These are phyloP conservation scores for Galerucella calmariensis DNA, from an alignment of 2,888 invertebrate species.

Conservation along the genomic window DNA sequence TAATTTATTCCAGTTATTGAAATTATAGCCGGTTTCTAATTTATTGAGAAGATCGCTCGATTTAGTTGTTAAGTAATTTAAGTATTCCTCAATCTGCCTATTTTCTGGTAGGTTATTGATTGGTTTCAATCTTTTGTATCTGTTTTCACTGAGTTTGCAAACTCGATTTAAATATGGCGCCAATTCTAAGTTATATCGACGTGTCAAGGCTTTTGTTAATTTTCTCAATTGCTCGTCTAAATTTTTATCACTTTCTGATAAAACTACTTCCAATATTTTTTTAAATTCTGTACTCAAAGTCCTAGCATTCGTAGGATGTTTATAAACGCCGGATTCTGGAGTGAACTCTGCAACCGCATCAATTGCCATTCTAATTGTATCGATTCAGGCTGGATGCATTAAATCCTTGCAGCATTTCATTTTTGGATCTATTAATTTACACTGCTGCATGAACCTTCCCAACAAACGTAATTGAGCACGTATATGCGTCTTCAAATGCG, in stretches of 20 bases:
- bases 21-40: neutral
- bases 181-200: conserved; percentile 21
- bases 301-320: conserved; percentile 24
- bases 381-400: conserved; percentile 21
- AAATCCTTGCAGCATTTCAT: conserved; percentile 15
- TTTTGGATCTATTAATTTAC: conserved; percentile 12
- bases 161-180: conserved; percentile 22
- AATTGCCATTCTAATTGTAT: conserved; percentile 20
- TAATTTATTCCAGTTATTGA: too few species aligned
- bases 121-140: conserved; percentile 11
- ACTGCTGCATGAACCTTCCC: conserved; percentile 20
- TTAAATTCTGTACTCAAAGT: conserved; percentile 15
- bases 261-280: conserved; percentile 22
- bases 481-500: conserved; percentile 22
- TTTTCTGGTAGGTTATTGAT: conserved; percentile 11
- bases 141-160: conserved; percentile 21
- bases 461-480: conserved; percentile 23
- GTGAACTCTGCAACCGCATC: conserved; percentile 23
- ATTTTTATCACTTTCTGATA: conserved; percentile 11
- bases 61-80: conserved; percentile 2
- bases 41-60: neutral
- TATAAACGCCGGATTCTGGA: conserved; percentile 14
- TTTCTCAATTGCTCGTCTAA: conserved; percentile 2
- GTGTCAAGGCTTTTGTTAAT: conserved; percentile 16
- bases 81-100: neutral